Conservation (phyloP, 1,140 invertebrate species). For the Zaprionus capensis region DNA sequence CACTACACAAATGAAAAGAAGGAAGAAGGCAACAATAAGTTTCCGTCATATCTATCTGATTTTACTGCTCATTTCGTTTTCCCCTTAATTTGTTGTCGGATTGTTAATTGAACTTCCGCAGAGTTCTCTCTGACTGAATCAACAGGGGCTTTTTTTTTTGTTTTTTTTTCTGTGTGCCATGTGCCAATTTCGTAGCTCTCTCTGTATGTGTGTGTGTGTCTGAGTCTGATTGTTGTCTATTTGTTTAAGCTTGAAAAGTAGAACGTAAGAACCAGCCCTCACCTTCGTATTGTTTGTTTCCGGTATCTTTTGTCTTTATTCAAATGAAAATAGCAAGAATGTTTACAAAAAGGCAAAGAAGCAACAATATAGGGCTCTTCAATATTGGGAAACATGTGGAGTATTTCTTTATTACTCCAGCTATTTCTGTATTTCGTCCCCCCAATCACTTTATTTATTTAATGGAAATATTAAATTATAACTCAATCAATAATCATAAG, state of each 20-base stretch:
- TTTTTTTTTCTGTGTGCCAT: constrained; percentile 40
- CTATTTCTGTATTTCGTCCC: background rate
- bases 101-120: constrained; percentile 67
- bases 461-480: background rate
- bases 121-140: constrained; percentile 46
- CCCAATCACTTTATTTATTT: background rate
- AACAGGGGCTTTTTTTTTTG: background rate
- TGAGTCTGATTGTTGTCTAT: background rate
- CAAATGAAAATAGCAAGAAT: constrained; percentile 11
- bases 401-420: background rate
- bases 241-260: constrained; percentile 45
- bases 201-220: constrained; percentile 3
- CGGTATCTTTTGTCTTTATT: constrained; percentile 45
- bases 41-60: background rate
- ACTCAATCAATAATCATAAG: background rate
- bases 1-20: too few relatives aligned
- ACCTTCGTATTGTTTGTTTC: constrained; percentile 56
- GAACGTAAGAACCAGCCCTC: constrained; percentile 48
- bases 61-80: background rate
- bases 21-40: too few relatives aligned
- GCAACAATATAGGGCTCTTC: background rate
- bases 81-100: constrained; percentile 12
- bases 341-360: constrained; percentile 2
- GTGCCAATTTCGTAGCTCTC: constrained; percentile 4
- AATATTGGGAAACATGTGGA: background rate